phyloP scores from a whole-genome alignment of 2,113 vertebrate species.

The Mesitornis unicolor region DNA sequence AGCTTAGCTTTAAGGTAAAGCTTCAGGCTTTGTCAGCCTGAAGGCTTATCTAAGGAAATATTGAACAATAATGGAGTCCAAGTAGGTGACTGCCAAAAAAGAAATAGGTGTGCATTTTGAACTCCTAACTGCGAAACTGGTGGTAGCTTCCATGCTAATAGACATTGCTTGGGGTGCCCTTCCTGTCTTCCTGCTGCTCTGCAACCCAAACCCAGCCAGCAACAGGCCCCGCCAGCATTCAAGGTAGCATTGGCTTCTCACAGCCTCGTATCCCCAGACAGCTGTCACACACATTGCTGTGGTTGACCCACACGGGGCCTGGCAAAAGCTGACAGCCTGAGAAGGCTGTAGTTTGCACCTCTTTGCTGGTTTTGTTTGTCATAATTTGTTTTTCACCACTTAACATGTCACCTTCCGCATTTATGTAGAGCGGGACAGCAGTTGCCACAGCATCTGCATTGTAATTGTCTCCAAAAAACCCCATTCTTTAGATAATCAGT shows the following conservation, averaged over 20 bases:
- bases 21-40: not conserved
- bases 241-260: not conserved
- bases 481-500: not conserved
- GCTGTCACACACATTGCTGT: not conserved
- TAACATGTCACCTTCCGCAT: not conserved
- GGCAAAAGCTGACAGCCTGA: not conserved
- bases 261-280: not conserved
- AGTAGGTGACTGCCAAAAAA: not conserved
- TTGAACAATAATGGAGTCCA: not conserved
- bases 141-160: accelerated
- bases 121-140: not conserved
- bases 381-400: not conserved
- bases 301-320: not conserved
- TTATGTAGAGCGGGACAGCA: not conserved
- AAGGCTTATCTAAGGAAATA: not conserved
- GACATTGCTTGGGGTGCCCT: not conserved
- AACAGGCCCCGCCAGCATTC: not conserved
- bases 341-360: not conserved
- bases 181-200: not conserved
- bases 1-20: not conserved
- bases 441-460: not conserved
- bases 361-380: not conserved
- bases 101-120: not conserved
- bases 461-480: not conserved
- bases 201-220: not conserved